These are phyloP conservation scores for Ptilonorhynchus violaceus DNA, from an alignment of 2,113 vertebrate species.

Conservation along the genomic window DNA sequence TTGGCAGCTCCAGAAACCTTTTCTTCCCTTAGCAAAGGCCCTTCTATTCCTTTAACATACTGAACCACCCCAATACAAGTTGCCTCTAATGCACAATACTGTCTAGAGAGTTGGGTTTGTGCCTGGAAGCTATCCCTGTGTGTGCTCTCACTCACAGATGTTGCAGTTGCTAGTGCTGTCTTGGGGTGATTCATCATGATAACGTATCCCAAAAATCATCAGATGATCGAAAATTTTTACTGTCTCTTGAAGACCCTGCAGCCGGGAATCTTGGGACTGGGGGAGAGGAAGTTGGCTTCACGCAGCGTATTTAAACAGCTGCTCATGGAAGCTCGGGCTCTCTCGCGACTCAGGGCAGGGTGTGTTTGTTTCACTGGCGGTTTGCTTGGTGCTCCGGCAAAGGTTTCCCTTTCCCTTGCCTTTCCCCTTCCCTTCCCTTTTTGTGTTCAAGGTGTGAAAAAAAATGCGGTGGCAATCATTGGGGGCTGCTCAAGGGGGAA, in stretches of 20 bases:
- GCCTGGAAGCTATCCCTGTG: background rate
- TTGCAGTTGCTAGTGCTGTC: background rate
- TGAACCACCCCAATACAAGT: too few species aligned
- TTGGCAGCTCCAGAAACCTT: background rate
- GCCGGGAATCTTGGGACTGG: rapidly evolving
- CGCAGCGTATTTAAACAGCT: rapidly evolving
- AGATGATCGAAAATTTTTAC: background rate
- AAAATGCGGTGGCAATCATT: rapidly evolving
- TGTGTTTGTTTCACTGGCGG: background rate
- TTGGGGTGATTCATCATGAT: background rate
- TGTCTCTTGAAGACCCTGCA: rapidly evolving
- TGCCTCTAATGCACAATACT: background rate
- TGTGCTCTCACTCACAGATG: rapidly evolving
- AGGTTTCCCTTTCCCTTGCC: too few species aligned
- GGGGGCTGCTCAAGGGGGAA: background rate
- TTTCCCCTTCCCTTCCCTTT: too few species aligned
- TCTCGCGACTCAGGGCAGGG: rapidly evolving
- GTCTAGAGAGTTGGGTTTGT: background rate
- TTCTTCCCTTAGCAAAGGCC: background rate
- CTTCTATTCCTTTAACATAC: background rate
- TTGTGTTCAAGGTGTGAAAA: background rate
- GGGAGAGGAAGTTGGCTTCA: rapidly evolving
- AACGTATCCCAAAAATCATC: background rate
- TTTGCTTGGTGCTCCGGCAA: background rate
- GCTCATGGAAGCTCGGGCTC: background rate